These are phyloP conservation scores for Dicycla oo DNA, from an alignment of 2,888 invertebrate genomes.

Conservation along the genomic window DNA sequence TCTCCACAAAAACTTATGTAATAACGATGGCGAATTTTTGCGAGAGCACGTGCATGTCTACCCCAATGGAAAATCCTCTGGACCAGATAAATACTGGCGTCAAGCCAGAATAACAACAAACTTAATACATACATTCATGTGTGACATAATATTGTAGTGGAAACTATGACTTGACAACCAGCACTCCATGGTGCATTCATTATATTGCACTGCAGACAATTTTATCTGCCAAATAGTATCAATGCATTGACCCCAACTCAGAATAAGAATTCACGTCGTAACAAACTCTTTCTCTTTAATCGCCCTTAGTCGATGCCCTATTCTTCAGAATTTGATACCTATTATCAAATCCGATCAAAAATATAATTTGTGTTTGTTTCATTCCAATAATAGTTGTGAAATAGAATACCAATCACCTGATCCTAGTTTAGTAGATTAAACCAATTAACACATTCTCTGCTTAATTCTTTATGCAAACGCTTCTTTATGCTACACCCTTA, in stretches of 20 bases:
- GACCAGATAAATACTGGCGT: slow-evolving; percentile 45
- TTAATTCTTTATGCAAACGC: too few relatives aligned
- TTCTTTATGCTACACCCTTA: too few relatives aligned
- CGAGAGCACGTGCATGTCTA: slow-evolving; percentile 27
- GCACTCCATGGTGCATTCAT: slow-evolving; percentile 21
- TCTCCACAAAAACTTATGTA: slow-evolving; percentile 26
- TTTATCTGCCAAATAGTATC: slow-evolving; percentile 15
- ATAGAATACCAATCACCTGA: not conserved
- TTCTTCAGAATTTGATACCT: too few relatives aligned
- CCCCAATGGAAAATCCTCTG: slow-evolving; percentile 23
- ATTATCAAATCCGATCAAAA: not conserved
- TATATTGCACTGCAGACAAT: slow-evolving; percentile 14
- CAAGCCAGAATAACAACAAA: slow-evolving; percentile 21
- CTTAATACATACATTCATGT: slow-evolving; percentile 20
- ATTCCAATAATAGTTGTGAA: slow-evolving; percentile 1
- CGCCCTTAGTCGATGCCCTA: not conserved
- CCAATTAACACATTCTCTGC: too few relatives aligned
- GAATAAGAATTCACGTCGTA: not conserved
- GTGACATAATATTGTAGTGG: slow-evolving; percentile 3
- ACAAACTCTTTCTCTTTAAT: not conserved
- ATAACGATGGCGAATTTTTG: slow-evolving; percentile 13
- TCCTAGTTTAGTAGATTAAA: not conserved
- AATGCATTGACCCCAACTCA: slow-evolving; percentile 8
- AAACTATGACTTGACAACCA: slow-evolving; percentile 1
- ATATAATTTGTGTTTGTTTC: not conserved